Evolutionary conservation across 2,113 vertebrate species (phyloP).

Genomic region (Macheiramphus alcinus): DNA sequence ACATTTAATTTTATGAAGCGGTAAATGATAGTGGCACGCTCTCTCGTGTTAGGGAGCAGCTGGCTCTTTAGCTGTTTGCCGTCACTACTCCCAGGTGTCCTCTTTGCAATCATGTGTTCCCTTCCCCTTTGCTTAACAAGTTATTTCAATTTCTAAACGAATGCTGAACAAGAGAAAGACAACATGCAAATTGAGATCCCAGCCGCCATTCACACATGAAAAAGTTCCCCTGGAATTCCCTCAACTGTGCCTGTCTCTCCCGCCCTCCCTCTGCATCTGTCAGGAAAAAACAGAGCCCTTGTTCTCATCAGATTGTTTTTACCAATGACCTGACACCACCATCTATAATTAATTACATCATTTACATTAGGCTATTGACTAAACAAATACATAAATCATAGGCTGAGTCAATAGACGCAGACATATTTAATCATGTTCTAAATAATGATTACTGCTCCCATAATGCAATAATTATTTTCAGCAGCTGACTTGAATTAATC

Average conservation of each 20-base stretch:
- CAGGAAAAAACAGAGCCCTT: conserved; percentile 84
- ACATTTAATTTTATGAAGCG: conserved; percentile 89
- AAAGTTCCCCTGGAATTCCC: conserved; percentile 89
- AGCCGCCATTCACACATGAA: conserved; percentile 84
- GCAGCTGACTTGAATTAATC: conserved; percentile 94
- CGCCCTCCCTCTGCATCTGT: conserved; percentile 80
- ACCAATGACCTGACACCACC: conserved; percentile 88
- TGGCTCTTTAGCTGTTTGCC: conserved; percentile 79
- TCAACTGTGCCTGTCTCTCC: conserved; percentile 71
- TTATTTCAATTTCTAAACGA: conserved; percentile 87
- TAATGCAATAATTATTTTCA: conserved; percentile 96
- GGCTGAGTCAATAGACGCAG: conserved; percentile 93
- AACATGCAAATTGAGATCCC: conserved; percentile 84
- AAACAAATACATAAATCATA: conserved; percentile 99
- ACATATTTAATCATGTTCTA: conserved; percentile 99
- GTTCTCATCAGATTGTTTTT: conserved; percentile 89
- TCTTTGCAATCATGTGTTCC: conserved; percentile 79
- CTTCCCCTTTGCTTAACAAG: conserved; percentile 86
- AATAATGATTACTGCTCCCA: conserved; percentile 97
- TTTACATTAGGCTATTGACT: conserved; percentile 99
- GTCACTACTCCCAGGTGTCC: conserved; percentile 78
- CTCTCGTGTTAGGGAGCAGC: conserved; percentile 80
- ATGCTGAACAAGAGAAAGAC: conserved; percentile 83
- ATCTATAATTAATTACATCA: conserved; percentile 99
- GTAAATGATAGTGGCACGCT: conserved; percentile 83